Conservation (phyloP, 2,797 vertebrate species). For the Microctenopoma lineatum region DNA sequence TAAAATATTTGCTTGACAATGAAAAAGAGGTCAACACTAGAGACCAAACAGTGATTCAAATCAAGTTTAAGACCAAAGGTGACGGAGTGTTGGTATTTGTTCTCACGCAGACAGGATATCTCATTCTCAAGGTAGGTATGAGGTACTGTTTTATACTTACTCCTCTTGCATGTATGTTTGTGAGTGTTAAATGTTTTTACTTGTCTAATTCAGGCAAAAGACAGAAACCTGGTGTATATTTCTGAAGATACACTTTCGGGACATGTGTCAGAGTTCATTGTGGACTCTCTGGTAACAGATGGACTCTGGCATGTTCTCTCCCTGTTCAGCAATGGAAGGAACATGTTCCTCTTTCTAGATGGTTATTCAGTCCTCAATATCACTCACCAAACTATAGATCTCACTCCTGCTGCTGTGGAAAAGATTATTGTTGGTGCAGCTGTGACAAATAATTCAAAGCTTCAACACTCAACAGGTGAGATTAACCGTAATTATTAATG, state of each 20-base stretch:
- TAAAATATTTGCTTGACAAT: constrained; percentile 57
- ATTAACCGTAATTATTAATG: not conserved
- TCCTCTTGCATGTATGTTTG: not conserved
- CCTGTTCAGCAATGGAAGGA: constrained; percentile 52
- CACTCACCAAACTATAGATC: constrained; percentile 58
- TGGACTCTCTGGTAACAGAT: constrained; percentile 71
- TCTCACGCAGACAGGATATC: constrained; percentile 48
- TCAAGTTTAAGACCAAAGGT: constrained; percentile 78
- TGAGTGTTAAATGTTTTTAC: constrained; percentile 1
- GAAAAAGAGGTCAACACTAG: constrained; percentile 11
- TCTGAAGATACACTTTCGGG: constrained; percentile 62
- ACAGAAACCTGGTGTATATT: constrained; percentile 67
- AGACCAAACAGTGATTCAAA: constrained; percentile 60
- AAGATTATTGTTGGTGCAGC: constrained; percentile 73
- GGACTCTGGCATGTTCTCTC: constrained; percentile 80
- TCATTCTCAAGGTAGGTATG: constrained; percentile 67
- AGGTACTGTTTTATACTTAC: not conserved
- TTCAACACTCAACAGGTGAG: constrained; percentile 71
- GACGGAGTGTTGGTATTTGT: constrained; percentile 74
- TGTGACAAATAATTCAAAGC: constrained; percentile 32
- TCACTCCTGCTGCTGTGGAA: constrained; percentile 62
- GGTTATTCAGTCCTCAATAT: constrained; percentile 65
- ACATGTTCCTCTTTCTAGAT: constrained; percentile 70
- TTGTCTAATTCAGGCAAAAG: constrained; percentile 70
- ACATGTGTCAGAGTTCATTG: constrained; percentile 59